A percentile compares a stretch with the other conserved stretches of the same genome.
Conservation (phyloP, 2,888 invertebrate genomes). For the Melieria omissa region DNA sequence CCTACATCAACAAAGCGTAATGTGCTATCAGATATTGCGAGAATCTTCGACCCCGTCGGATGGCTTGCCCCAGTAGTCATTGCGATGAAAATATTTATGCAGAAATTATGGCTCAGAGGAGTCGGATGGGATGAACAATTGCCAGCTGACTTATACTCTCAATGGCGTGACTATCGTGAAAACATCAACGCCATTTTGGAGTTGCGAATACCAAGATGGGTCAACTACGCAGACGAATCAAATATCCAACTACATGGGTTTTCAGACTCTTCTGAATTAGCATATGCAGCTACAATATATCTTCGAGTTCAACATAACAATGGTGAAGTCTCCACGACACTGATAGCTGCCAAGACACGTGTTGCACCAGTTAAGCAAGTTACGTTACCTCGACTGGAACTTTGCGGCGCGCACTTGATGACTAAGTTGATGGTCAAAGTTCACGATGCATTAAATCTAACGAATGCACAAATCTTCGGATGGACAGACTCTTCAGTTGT, state of each 20-base stretch:
- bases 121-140: slow-evolving; percentile 47
- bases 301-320: slow-evolving; percentile 9
- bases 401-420: slow-evolving; percentile 23
- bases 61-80: slow-evolving; percentile 44
- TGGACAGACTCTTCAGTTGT: slow-evolving; percentile 39
- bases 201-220: slow-evolving; percentile 23
- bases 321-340: neutral
- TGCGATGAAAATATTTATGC: slow-evolving; percentile 48
- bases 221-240: slow-evolving; percentile 42
- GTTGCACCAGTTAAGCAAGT: slow-evolving; percentile 34
- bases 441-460: neutral
- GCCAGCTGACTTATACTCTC: slow-evolving; percentile 22
- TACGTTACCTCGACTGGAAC: slow-evolving; percentile 31
- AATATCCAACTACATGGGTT: slow-evolving; percentile 47
- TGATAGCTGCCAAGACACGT: slow-evolving; percentile 21
- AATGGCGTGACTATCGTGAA: slow-evolving; percentile 17
- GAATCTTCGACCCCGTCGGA: slow-evolving; percentile 48
- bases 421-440: slow-evolving; percentile 8
- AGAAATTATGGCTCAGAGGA: slow-evolving; percentile 47
- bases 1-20: slow-evolving; percentile 29
- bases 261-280: slow-evolving; percentile 46
- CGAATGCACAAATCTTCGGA: neutral
- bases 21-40: slow-evolving; percentile 22
- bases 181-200: slow-evolving; percentile 5
- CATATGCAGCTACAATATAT: slow-evolving; percentile 48